phyloP scores from a whole-genome alignment of 2,113 vertebrate genomes.

The Chaenogobius annularis region DNA sequence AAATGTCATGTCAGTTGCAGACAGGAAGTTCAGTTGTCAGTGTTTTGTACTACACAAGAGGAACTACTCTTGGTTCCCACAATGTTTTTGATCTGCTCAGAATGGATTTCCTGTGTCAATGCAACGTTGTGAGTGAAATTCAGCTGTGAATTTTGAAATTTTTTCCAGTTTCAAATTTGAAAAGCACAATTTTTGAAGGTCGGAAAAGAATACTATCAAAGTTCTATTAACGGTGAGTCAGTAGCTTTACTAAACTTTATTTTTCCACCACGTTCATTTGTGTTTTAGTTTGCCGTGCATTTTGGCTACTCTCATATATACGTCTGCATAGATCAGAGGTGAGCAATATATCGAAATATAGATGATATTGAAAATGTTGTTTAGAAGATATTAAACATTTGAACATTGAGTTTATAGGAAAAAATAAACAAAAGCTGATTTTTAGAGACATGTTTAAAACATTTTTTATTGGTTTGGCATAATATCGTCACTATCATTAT shows the following conservation, averaged over 20 bases:
- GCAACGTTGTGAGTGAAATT: conserved; percentile 16
- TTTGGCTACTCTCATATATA: no score
- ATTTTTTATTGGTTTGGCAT: no score
- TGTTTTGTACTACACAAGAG: conserved; percentile 23
- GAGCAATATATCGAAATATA: no score
- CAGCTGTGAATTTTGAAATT: background rate
- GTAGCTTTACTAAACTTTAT: background rate
- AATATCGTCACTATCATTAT: no score
- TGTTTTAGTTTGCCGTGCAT: no score
- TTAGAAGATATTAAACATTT: no score
- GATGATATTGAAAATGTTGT: no score
- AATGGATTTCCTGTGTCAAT: conserved; percentile 33
- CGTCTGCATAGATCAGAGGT: no score
- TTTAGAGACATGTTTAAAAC: no score
- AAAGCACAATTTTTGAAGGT: background rate
- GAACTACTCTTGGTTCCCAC: conserved; percentile 16
- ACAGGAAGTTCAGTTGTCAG: conserved; percentile 2
- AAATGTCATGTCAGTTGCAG: background rate
- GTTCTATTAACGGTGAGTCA: background rate
- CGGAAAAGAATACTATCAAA: background rate
- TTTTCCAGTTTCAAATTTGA: conserved; percentile 13
- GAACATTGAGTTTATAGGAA: no score
- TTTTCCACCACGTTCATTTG: background rate
- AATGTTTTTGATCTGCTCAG: background rate
- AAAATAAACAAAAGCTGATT: no score